Evolutionary conservation across 2,888 invertebrate genomes (phyloP).

Genomic region (Eurytoma californica): DNA sequence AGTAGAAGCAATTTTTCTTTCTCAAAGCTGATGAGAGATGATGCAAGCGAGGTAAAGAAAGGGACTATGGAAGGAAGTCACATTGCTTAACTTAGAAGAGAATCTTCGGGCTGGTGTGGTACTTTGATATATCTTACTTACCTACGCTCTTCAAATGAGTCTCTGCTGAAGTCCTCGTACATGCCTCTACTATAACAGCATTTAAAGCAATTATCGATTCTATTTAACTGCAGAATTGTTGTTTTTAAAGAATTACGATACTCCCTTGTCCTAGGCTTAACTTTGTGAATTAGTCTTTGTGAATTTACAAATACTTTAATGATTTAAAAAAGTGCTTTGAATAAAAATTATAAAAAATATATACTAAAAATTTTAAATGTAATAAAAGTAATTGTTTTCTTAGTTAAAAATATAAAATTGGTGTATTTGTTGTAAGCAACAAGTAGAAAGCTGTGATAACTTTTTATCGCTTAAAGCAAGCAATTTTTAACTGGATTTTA

Average conservation of each 20-base stretch:
- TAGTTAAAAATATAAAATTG: slow-evolving; percentile 1
- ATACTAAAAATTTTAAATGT: background rate
- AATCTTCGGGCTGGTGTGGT: slow-evolving; percentile 61
- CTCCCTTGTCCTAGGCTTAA: slow-evolving; percentile 72
- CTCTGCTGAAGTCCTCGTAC: slow-evolving; percentile 92
- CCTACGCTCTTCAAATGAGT: slow-evolving; percentile 92
- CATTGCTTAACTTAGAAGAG: slow-evolving; percentile 48
- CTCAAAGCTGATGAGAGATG: slow-evolving; percentile 44
- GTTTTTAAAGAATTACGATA: slow-evolving; percentile 59
- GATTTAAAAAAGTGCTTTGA: background rate
- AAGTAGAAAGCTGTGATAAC: background rate
- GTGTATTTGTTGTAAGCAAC: background rate
- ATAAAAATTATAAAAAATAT: background rate
- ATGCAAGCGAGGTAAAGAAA: slow-evolving; percentile 57
- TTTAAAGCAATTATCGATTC: slow-evolving; percentile 70
- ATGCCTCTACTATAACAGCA: slow-evolving; percentile 79
- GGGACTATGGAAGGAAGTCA: slow-evolving; percentile 53
- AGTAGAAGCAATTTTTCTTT: slow-evolving; percentile 43
- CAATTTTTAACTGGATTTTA: slow-evolving; percentile 65
- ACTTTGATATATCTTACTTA: slow-evolving; percentile 73
- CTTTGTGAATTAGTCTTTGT: slow-evolving; percentile 69
- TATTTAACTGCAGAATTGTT: slow-evolving; percentile 29
- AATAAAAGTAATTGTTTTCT: background rate
- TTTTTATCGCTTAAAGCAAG: slow-evolving; percentile 45
- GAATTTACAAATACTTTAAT: background rate